A percentile compares a stretch with the other conserved stretches of the same genome.
Evolutionary conservation across 2,888 invertebrate genomes (phyloP).

Genomic region (Galeruca laticollis): DNA sequence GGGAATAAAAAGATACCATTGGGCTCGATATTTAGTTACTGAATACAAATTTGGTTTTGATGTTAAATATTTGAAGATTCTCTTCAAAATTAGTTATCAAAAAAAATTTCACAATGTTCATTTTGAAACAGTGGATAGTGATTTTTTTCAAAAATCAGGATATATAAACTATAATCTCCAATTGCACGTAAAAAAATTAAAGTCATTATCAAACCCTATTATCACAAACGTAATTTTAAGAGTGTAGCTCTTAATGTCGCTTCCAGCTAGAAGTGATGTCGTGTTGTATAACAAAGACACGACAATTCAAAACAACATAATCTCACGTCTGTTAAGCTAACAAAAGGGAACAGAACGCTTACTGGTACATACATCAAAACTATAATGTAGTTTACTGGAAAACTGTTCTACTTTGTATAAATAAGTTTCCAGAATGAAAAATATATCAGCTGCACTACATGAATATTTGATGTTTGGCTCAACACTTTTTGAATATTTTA

Average conservation of each 20-base stretch:
- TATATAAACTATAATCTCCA: no score
- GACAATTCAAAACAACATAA: conserved; percentile 8
- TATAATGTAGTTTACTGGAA: conserved; percentile 9
- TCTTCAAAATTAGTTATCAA: no score
- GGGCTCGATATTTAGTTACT: no score
- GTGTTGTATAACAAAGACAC: not conserved
- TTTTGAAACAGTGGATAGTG: no score
- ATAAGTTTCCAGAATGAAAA: conserved; percentile 10
- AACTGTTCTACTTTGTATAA: conserved; percentile 7
- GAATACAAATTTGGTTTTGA: no score
- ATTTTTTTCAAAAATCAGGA: no score
- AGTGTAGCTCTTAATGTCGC: not conserved
- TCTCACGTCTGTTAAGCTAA: not conserved
- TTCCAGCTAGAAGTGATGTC: not conserved
- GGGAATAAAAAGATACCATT: no score
- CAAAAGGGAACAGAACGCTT: not conserved
- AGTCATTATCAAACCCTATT: no score
- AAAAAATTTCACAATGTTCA: no score
- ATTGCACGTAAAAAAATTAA: no score
- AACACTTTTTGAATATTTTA: not conserved
- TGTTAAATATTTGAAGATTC: no score
- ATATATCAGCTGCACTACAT: not conserved
- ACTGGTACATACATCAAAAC: conserved; percentile 14
- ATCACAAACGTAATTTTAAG: not conserved
- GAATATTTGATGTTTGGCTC: not conserved